These are phyloP conservation scores for Buphagus erythrorhynchus DNA, from an alignment of 2,797 vertebrate genomes.

Conservation along the genomic window DNA sequence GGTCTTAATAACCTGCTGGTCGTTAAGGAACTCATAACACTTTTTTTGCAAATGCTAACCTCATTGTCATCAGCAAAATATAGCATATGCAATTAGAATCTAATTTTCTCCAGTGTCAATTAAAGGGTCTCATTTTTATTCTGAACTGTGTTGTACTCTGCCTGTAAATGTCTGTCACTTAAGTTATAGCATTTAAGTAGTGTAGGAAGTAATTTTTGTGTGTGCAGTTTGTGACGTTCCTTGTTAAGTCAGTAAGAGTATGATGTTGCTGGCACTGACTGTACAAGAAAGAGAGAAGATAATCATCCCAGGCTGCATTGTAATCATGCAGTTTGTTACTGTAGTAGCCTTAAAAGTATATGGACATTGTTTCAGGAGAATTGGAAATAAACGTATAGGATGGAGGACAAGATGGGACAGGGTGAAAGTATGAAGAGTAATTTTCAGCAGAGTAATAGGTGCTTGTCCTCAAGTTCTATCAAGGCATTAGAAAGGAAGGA, in stretches of 20 bases:
- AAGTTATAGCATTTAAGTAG: not conserved
- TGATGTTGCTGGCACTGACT: not conserved
- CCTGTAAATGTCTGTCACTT: not conserved
- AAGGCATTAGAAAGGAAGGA: not conserved
- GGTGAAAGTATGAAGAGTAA: not conserved
- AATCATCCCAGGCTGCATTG: not conserved
- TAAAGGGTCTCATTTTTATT: not conserved
- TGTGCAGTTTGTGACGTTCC: not conserved
- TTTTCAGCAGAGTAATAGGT: not conserved
- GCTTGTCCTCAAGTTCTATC: not conserved
- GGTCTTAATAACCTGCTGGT: slow-evolving; percentile 35
- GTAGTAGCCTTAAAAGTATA: not conserved
- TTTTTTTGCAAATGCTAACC: not conserved
- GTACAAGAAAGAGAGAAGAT: not conserved
- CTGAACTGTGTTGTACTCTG: not conserved
- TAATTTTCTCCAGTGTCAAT: slow-evolving; percentile 7
- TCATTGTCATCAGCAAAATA: slow-evolving; percentile 3
- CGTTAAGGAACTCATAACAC: not conserved
- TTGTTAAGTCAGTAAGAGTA: not conserved
- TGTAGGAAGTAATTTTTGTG: not conserved
- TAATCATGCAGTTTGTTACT: not conserved
- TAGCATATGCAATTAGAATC: slow-evolving; percentile 10
- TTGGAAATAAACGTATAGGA: not conserved
- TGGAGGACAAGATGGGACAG: not conserved
- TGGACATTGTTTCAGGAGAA: not conserved